Base-by-base conservation (phyloP, 2,888 invertebrate species). In the Brenthis ino region DNA sequence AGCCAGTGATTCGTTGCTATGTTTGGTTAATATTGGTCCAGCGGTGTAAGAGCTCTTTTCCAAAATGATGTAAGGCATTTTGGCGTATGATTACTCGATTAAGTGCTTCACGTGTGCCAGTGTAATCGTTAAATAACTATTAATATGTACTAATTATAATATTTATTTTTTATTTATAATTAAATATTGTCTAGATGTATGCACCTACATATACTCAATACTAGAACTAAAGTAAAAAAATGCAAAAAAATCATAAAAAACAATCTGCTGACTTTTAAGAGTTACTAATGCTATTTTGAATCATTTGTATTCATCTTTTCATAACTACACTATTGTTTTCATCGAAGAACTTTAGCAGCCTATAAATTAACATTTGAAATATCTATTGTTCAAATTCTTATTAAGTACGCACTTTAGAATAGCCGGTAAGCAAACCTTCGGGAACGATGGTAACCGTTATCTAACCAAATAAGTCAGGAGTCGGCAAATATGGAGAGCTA, bases 321-420 rank as follows among this genome's bases (percentile, higher is more conserved):
- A 64, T 67, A 69, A 63, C 67, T 65, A 56, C 20, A 28, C 67
- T 50, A 72, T 72, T 72, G 70, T 72, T 69, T 67, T 71, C 71
- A 57, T 50, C 50, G n/a, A 64, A 67, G 65, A 65, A 65, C 55
- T 70, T 68, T 16, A 68, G 63, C 48, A 60, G 51, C 28, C 64
- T 56, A 61, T 64, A 65, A 63, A 68, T 68, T 67, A 68, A 65
- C 43, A 64, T 58, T 66, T 54, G n/a, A 72, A 58, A 51, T 63
- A 65, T 51, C 55, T 65, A 71, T 71, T 65, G 57, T 71, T 50
- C 5, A n/a, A 48, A 20, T 56, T 57, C 64, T 53, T 64, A 51
- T 61, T 48, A 58, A 51, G 24, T 58, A 12, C 55, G 24, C 20
- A 50, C n/a, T 37, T 48, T 58, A 48, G 24, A 58, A 58, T 12